phyloP scores from a whole-genome alignment of 2,797 vertebrate genomes.

The Eurystomus glaucurus region DNA sequence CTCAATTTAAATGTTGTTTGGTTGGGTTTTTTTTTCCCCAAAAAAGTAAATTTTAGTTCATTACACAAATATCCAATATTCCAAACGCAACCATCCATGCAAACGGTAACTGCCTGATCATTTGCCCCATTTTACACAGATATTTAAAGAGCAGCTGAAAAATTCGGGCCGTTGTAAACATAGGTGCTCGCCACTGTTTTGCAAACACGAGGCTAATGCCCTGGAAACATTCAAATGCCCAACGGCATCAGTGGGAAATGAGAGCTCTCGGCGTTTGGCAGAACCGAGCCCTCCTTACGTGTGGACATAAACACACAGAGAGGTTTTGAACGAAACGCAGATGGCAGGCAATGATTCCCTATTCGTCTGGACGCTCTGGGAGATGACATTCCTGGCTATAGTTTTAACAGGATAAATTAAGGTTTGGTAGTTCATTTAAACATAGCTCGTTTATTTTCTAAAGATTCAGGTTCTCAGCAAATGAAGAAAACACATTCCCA shows the following conservation, averaged over 20 bases:
- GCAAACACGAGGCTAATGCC: not conserved
- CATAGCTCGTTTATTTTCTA: not conserved
- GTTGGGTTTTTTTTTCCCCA: not conserved
- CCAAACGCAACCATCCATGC: not conserved
- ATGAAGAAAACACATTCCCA: not conserved
- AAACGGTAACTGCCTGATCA: not conserved
- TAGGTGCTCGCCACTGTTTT: not conserved
- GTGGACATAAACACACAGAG: not conserved
- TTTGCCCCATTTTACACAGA: not conserved
- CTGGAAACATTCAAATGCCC: not conserved
- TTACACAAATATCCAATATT: not conserved
- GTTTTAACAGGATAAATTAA: not conserved
- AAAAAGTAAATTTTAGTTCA: not conserved
- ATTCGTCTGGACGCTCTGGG: not conserved
- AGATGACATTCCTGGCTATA: not conserved
- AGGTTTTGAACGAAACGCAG: not conserved
- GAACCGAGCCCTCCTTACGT: not conserved
- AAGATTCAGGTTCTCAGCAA: not conserved
- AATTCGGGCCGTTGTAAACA: not conserved
- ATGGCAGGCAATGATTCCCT: not conserved
- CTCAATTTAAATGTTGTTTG: not conserved
- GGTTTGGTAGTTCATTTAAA: not conserved
- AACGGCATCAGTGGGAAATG: not conserved
- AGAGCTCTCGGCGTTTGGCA: not conserved
- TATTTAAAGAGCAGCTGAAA: conserved; percentile 1